Evolutionary conservation across 2,113 vertebrate genomes (phyloP), one percentile per base, ranked within the genome.

Genomic region (Diphyllodes magnificus): DNA sequence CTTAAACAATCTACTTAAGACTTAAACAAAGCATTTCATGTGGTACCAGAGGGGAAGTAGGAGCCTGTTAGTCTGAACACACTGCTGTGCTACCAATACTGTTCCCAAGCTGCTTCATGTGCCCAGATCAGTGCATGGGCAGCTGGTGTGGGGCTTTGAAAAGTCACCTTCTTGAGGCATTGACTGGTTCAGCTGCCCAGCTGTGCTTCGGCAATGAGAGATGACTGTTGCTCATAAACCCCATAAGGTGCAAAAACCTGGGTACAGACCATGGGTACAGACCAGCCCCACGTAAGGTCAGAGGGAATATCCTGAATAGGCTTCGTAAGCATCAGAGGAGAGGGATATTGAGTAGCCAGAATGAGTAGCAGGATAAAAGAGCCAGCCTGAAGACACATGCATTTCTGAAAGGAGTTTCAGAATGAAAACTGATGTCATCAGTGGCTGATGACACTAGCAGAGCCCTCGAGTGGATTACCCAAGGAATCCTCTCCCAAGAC

Each of bases 101-200:
- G 0, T 12, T 73, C 37, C 35, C 72, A 50, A 42, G 9, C 19
- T 88, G 68, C 35, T 65, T 30, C 35, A 2, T 9, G 25, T 40
- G 56, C 2, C 1, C 53, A 27, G 49, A 45, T 64, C 50, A 49
- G 44, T 0, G 0, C 42, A 6, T 4, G 22, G 42, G 7, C 19
- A 13, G 2, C 22, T 7, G 28, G 1, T 23, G 27, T 7, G 33
- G 39, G 51, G 20, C 18, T 60, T 17, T 64, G 14, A 27, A 54
- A 54, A 79, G 39, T 28, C 47, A 22, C 19, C 16, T 77, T 39
- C 28, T 20, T 49, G 39, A 28, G 39, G 54, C 7, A 31, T 49
- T 40, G 50, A 27, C 22, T 54, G 42, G 17, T 45, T 61, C 42
- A 70, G 33, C 40, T 65, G 8, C 28, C n/a, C 37, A 23, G 20